Percentiles rank a stretch among this genome's conserved stretches.
These are phyloP conservation scores for Euleptes europaea DNA, from an alignment of 2,113 vertebrate species.

Conservation along the genomic window DNA sequence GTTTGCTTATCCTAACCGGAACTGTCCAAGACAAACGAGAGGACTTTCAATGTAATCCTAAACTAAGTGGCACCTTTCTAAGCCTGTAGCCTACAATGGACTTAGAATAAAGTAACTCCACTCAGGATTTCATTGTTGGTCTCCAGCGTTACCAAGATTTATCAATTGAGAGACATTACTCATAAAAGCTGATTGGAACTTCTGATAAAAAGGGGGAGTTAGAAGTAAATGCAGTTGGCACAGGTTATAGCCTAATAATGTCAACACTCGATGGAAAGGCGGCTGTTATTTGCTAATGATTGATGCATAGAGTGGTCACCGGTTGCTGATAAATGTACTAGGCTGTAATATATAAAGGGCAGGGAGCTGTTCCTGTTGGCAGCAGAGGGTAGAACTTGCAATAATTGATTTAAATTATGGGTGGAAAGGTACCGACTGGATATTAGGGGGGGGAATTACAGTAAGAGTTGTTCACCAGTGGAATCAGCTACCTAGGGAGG, in stretches of 20 bases:
- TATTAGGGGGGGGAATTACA: too few species aligned
- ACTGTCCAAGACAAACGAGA: slow-evolving; percentile 41
- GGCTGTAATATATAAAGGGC: slow-evolving; percentile 9
- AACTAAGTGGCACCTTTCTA: too few species aligned
- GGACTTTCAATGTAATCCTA: slow-evolving; percentile 4
- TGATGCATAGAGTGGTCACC: slow-evolving; percentile 13
- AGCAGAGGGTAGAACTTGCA: too few species aligned
- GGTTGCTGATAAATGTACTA: slow-evolving; percentile 37
- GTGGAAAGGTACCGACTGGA: too few species aligned
- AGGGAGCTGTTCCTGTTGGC: too few species aligned
- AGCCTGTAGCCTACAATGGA: too few species aligned
- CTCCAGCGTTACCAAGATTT: slow-evolving; percentile 55
- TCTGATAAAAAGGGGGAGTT: slow-evolving; percentile 54
- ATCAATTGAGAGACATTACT: slow-evolving; percentile 31
- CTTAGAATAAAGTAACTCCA: too few species aligned
- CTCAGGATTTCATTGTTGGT: not conserved
- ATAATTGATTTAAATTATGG: too few species aligned
- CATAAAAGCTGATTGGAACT: slow-evolving; percentile 43
- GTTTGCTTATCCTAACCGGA: not conserved
- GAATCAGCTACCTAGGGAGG: too few species aligned
- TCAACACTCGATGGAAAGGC: slow-evolving; percentile 59
- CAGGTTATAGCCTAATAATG: slow-evolving; percentile 53
- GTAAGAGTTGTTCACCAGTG: too few species aligned
- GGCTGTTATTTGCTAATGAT: slow-evolving; percentile 50
- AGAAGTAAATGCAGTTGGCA: slow-evolving; percentile 57